Conservation (phyloP, 2,797 vertebrate genomes). For the Lindbergichthys nudifrons region DNA sequence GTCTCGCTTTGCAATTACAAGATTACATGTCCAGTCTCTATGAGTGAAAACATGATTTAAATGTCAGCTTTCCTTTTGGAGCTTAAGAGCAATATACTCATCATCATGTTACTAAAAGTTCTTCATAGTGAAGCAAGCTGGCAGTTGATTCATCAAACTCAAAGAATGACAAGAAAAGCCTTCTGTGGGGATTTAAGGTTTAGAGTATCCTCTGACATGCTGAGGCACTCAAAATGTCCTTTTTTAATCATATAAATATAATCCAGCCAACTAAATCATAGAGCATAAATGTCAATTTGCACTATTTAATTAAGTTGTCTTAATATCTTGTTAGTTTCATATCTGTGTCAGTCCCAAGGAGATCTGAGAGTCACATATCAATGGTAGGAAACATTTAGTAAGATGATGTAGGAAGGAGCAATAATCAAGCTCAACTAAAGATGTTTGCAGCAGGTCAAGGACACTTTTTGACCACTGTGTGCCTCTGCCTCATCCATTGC, state of each 20-base stretch:
- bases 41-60: conserved; percentile 16
- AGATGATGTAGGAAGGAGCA: not conserved
- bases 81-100: conserved; percentile 5
- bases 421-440: conserved; percentile 1
- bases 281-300: not conserved
- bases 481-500: conserved; percentile 14
- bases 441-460: conserved; percentile 3
- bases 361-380: not conserved
- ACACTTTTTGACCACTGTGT: conserved; percentile 11
- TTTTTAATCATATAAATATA: conserved; percentile 1
- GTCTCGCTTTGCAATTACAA: conserved; percentile 18
- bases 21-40: conserved; percentile 7
- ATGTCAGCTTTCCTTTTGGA: conserved; percentile 28
- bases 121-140: conserved; percentile 10
- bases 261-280: conserved; percentile 1
- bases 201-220: conserved; percentile 10
- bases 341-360: not conserved
- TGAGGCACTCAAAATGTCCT: not conserved
- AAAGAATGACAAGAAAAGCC: conserved; percentile 11
- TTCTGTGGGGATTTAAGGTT: conserved; percentile 2
- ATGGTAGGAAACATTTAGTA: not conserved
- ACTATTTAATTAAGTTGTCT: not conserved
- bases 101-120: not conserved
- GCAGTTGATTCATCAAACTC: conserved; percentile 27
- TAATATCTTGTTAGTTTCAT: conserved; percentile 1